Conservation (phyloP, 2,113 vertebrate genomes). For the Channa maculata region DNA sequence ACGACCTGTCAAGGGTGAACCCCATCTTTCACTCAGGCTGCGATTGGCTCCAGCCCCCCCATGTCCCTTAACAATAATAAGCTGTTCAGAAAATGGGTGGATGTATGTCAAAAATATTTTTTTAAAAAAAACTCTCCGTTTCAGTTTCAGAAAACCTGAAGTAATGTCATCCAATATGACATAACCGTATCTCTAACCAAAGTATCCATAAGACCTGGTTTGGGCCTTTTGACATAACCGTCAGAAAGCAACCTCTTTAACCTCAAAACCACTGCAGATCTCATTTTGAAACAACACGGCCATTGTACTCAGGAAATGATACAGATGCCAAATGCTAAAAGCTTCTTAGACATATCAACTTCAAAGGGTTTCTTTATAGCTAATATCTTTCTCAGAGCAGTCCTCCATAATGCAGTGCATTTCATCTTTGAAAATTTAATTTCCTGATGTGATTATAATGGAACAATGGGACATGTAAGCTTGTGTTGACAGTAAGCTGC, state of each 20-base stretch:
- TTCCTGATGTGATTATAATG: constrained; percentile 26
- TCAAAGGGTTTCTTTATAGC: constrained; percentile 33
- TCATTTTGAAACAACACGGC: constrained; percentile 33
- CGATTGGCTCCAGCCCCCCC: no score
- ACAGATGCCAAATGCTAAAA: constrained; percentile 35
- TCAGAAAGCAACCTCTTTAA: constrained; percentile 15
- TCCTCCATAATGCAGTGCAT: constrained; percentile 17
- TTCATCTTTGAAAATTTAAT: constrained; percentile 23
- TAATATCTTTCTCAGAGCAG: constrained; percentile 44
- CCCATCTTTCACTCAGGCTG: no score
- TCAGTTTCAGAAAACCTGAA: no score
- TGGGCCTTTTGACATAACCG: neutral
- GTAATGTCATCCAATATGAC: no score
- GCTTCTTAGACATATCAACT: constrained; percentile 19
- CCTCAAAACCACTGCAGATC: constrained; percentile 37
- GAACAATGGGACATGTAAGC: constrained; percentile 5
- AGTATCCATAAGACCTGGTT: neutral
- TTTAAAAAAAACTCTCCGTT: no score
- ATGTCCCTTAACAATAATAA: no score
- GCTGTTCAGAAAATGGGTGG: no score
- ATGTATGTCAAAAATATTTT: no score
- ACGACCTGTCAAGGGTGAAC: no score
- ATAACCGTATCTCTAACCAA: neutral
- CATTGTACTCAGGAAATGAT: constrained; percentile 24
- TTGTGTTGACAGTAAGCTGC: constrained; percentile 15